Conservation (phyloP, 2,797 vertebrate species). For the Pseudopleuronectes americanus region DNA sequence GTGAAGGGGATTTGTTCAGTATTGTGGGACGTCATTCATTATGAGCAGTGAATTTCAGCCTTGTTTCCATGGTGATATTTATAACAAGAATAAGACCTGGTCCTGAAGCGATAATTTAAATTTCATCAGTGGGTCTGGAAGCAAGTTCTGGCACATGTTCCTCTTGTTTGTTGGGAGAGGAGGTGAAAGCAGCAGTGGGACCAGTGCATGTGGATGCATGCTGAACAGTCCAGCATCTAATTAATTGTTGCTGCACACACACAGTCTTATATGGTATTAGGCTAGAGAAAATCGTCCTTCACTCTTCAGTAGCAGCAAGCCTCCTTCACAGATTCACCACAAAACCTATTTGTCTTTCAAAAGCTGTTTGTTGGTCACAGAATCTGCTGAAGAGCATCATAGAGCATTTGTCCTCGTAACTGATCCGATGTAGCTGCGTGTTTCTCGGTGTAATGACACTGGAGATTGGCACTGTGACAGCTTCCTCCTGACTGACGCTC, state of each 20-base stretch:
- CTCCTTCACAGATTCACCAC: not conserved
- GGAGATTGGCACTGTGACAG: too few species aligned
- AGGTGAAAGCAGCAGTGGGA: not conserved
- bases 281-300: not conserved
- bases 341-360: too few species aligned
- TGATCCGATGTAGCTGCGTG: too few species aligned
- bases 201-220: not conserved
- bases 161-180: not conserved
- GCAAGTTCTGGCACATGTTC: not conserved
- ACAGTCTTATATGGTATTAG: not conserved
- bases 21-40: not conserved
- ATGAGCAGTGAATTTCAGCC: not conserved
- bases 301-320: too few species aligned
- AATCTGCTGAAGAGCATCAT: too few species aligned
- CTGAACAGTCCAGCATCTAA: too few species aligned
- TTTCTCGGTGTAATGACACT: too few species aligned
- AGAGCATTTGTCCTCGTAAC: too few species aligned
- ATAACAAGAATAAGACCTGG: not conserved
- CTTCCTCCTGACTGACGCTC: too few species aligned
- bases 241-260: too few species aligned
- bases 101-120: not conserved
- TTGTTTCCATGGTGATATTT: conserved; percentile 40
- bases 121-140: not conserved
- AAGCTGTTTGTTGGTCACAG: too few species aligned
- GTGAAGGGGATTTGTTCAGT: not conserved